Evolutionary conservation across 2,888 invertebrate genomes (phyloP).

Genomic region (Pammene aurita): DNA sequence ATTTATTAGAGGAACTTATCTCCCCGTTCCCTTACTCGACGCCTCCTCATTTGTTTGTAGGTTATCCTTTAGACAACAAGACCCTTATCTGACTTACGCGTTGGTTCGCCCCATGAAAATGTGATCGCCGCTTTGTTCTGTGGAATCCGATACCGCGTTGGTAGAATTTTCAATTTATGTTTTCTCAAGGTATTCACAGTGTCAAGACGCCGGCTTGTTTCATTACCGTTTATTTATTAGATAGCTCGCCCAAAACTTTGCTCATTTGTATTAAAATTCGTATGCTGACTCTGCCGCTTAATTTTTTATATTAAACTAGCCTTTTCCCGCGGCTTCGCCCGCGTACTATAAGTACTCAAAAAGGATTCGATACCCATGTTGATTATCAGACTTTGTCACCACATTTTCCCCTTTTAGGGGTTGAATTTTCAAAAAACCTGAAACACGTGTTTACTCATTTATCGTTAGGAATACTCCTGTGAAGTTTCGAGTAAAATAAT

Average conservation of each 20-base stretch:
- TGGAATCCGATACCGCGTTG: constrained; percentile 44
- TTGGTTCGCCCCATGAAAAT: constrained; percentile 46
- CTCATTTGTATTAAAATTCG: constrained; percentile 66
- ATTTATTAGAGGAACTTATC: constrained; percentile 49
- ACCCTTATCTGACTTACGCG: constrained; percentile 50
- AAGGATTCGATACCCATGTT: too few relatives aligned
- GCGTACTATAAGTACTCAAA: too few relatives aligned
- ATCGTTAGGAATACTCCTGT: too few relatives aligned
- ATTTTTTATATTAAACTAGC: constrained; percentile 54
- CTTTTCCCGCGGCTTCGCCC: too few relatives aligned
- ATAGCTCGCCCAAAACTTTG: constrained; percentile 55
- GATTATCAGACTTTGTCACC: too few relatives aligned
- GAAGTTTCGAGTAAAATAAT: too few relatives aligned
- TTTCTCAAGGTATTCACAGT: constrained; percentile 49
- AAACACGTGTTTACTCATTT: too few relatives aligned
- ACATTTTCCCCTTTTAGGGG: too few relatives aligned
- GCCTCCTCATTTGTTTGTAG: constrained; percentile 47
- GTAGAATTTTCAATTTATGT: constrained; percentile 51
- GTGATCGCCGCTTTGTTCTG: constrained; percentile 40
- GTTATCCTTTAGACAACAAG: constrained; percentile 48
- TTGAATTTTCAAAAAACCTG: too few relatives aligned
- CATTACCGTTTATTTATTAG: constrained; percentile 66
- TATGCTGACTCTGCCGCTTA: constrained; percentile 51
- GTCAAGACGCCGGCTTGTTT: constrained; percentile 58
- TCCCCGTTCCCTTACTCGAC: constrained; percentile 41